These are phyloP conservation scores for Coreoperca whiteheadi DNA, from an alignment of 2,113 vertebrate genomes.

Conservation along the genomic window DNA sequence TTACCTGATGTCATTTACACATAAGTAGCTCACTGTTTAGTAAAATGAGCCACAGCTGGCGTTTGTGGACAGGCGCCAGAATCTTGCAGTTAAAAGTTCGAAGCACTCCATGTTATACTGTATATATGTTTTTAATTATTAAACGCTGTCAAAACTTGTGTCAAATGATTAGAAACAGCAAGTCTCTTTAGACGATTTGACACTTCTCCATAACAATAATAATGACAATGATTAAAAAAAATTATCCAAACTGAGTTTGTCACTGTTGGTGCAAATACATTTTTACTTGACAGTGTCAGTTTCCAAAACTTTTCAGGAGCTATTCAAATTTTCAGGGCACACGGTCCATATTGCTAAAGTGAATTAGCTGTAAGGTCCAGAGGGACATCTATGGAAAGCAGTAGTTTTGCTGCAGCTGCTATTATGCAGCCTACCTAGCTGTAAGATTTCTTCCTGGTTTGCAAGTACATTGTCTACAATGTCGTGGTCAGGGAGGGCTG, in stretches of 20 bases:
- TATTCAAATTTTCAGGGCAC: neutral
- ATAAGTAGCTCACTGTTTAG: too few relatives aligned
- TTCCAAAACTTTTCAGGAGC: neutral
- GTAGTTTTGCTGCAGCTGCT: neutral
- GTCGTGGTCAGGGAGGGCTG: neutral
- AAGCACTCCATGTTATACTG: too few relatives aligned
- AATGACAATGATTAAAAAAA: neutral
- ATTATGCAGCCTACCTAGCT: neutral
- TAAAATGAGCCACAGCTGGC: constrained; percentile 8
- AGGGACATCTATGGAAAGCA: neutral
- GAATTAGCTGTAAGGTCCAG: neutral
- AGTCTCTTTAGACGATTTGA: neutral
- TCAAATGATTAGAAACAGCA: neutral
- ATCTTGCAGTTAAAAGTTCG: too few relatives aligned
- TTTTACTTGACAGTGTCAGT: neutral
- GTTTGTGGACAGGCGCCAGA: neutral
- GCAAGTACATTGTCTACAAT: neutral
- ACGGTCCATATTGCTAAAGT: neutral
- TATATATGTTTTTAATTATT: too few relatives aligned
- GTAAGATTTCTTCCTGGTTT: neutral
- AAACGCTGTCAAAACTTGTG: too few relatives aligned
- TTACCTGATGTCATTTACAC: neutral
- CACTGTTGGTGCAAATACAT: too few relatives aligned
- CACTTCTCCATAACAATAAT: neutral
- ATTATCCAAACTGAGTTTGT: neutral